A percentile compares a stretch with the other conserved stretches of the same genome.
These are phyloP conservation scores for Eufriesea mexicana DNA, from an alignment of 1,140 invertebrate species.

Conservation along the genomic window DNA sequence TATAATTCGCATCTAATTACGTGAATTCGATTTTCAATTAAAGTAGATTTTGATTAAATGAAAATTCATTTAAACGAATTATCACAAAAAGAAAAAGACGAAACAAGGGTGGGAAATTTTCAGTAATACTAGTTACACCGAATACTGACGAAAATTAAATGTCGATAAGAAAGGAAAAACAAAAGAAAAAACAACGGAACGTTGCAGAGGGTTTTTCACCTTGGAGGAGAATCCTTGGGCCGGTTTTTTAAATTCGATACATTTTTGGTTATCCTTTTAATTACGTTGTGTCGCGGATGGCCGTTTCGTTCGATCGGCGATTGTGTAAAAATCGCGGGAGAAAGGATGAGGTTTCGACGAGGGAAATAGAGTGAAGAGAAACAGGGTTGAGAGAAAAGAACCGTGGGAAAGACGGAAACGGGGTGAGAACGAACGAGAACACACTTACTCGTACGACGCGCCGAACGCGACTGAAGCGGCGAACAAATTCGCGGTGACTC, in stretches of 20 bases:
- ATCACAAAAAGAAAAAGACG: neutral
- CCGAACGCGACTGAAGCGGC: constrained; percentile 69
- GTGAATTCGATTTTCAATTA: neutral
- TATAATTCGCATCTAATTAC: neutral
- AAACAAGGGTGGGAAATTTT: neutral
- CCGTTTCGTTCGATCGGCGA: neutral
- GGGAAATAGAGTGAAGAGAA: neutral
- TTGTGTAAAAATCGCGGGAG: neutral
- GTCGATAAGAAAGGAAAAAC: neutral
- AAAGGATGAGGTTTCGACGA: neutral
- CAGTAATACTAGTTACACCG: neutral
- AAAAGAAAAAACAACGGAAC: neutral
- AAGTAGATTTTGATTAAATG: too few species aligned
- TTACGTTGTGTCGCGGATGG: neutral
- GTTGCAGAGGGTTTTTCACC: neutral
- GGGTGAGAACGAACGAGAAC: constrained; percentile 35
- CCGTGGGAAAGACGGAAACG: neutral
- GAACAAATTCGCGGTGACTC: constrained; percentile 31
- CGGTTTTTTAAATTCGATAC: neutral
- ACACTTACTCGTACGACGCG: constrained; percentile 68
- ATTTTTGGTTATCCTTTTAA: constrained; percentile 15
- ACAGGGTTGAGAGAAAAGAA: neutral
- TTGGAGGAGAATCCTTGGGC: neutral
- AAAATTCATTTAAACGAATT: too few species aligned
- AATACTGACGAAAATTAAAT: neutral